These are phyloP conservation scores for Meandrusa payeni DNA, from an alignment of 2,888 invertebrate genomes.

Conservation along the genomic window DNA sequence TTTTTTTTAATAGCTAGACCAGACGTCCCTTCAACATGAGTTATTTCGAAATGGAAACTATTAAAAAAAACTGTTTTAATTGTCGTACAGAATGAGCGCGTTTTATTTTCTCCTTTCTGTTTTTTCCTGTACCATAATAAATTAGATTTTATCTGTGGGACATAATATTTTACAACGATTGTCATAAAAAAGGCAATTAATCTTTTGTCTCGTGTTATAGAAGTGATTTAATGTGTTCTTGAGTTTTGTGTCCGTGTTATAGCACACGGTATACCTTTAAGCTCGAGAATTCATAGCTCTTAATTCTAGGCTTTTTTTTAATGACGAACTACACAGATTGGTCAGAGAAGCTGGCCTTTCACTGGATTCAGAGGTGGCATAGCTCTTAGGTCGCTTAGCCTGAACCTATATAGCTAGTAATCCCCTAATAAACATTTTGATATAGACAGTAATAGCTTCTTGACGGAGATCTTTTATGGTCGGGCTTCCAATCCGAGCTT, in stretches of 20 bases:
- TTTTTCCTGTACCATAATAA: slow-evolving; percentile 19
- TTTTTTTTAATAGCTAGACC: slow-evolving; percentile 53
- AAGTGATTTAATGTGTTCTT: slow-evolving; percentile 11
- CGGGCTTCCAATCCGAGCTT: no score
- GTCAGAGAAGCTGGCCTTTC: no score
- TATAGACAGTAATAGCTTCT: no score
- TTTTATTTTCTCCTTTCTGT: slow-evolving; percentile 5
- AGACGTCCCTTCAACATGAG: slow-evolving; percentile 38
- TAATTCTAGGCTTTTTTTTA: no score
- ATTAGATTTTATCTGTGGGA: slow-evolving; percentile 23
- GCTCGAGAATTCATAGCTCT: no score
- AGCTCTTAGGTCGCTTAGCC: no score
- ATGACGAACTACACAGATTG: no score
- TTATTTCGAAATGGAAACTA: slow-evolving; percentile 54
- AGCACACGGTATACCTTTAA: no score
- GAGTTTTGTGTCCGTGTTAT: slow-evolving; percentile 5
- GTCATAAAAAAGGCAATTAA: slow-evolving; percentile 23
- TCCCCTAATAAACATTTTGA: no score
- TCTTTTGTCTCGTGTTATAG: slow-evolving; percentile 20
- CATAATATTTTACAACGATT: slow-evolving; percentile 24
- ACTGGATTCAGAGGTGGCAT: no score
- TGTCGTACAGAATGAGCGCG: slow-evolving; percentile 26
- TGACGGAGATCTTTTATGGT: no score
- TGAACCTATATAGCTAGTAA: no score
- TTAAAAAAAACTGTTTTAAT: slow-evolving; percentile 32